Evolutionary conservation across 2,888 invertebrate species (phyloP).

Genomic region (Dryomyza anilis): DNA sequence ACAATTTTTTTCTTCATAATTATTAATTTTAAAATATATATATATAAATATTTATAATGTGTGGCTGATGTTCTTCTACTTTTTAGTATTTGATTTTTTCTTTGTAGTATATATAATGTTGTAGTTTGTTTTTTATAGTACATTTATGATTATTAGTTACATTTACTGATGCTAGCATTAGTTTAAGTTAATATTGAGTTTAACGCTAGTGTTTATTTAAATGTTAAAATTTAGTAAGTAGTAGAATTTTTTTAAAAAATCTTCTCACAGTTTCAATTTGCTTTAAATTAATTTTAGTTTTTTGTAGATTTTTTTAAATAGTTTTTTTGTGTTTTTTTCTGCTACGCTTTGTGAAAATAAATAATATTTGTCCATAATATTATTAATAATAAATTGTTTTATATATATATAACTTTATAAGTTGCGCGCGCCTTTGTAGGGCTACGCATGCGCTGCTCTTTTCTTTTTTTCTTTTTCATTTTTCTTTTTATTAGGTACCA

Average conservation of each 20-base stretch:
- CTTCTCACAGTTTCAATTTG: not conserved
- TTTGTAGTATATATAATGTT: too few relatives aligned
- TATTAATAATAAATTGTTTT: too few relatives aligned
- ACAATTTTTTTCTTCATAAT: too few relatives aligned
- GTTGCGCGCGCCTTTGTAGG: too few relatives aligned
- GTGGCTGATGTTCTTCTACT: too few relatives aligned
- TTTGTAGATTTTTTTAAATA: not conserved
- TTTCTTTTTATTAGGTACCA: slow-evolving; percentile 23
- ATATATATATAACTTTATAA: slow-evolving; percentile 14
- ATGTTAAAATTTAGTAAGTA: slow-evolving; percentile 10
- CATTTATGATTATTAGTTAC: too few relatives aligned
- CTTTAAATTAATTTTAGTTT: not conserved
- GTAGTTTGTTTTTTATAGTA: too few relatives aligned
- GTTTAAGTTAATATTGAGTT: not conserved
- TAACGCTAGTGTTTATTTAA: slow-evolving; percentile 1
- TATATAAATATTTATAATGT: too few relatives aligned
- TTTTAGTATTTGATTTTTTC: too few relatives aligned
- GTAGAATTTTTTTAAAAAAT: not conserved
- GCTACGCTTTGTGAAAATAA: slow-evolving; percentile 8
- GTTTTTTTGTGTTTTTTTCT: not conserved
- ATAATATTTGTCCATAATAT: slow-evolving; percentile 17
- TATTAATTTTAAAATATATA: slow-evolving; percentile 5
- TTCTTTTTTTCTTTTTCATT: slow-evolving; percentile 18
- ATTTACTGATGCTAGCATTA: too few relatives aligned
- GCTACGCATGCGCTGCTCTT: too few relatives aligned